These are phyloP conservation scores for Microctenopoma steveboyesi DNA, from an alignment of 2,797 vertebrate species.

Conservation along the genomic window DNA sequence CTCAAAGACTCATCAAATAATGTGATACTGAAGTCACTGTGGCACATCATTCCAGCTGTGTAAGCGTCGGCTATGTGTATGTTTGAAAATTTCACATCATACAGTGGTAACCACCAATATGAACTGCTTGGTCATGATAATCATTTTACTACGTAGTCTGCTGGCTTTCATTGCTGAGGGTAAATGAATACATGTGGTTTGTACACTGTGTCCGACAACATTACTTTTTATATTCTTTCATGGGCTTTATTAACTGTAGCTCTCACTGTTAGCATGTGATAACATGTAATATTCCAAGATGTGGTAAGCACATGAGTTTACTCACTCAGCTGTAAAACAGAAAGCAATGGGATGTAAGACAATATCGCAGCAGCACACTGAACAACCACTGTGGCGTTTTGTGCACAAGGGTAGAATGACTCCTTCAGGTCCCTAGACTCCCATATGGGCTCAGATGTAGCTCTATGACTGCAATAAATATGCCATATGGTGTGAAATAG, in stretches of 20 bases:
- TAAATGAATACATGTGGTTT: constrained; percentile 54
- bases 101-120: constrained; percentile 26
- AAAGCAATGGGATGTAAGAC: constrained; percentile 12
- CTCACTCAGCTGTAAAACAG: constrained; percentile 10
- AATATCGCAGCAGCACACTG: constrained; percentile 4
- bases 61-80: no score
- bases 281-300: not conserved
- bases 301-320: not conserved
- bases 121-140: constrained; percentile 40
- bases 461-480: constrained; percentile 43
- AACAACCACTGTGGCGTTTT: constrained; percentile 33
- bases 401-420: constrained; percentile 15
- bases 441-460: constrained; percentile 26
- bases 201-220: constrained; percentile 40
- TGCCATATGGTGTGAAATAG: constrained; percentile 28
- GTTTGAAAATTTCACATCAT: constrained; percentile 10
- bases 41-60: not conserved
- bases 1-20: not conserved
- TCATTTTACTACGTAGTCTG: constrained; percentile 30
- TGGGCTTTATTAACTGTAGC: constrained; percentile 14
- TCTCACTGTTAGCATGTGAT: not conserved
- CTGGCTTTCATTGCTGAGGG: constrained; percentile 33
- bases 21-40: not conserved
- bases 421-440: constrained; percentile 19
- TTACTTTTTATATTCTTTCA: constrained; percentile 42